Percentiles rank a stretch among this genome's conserved stretches.
These are phyloP conservation scores for Drepana arcuata DNA, from an alignment of 1,140 invertebrate genomes.

Conservation along the genomic window DNA sequence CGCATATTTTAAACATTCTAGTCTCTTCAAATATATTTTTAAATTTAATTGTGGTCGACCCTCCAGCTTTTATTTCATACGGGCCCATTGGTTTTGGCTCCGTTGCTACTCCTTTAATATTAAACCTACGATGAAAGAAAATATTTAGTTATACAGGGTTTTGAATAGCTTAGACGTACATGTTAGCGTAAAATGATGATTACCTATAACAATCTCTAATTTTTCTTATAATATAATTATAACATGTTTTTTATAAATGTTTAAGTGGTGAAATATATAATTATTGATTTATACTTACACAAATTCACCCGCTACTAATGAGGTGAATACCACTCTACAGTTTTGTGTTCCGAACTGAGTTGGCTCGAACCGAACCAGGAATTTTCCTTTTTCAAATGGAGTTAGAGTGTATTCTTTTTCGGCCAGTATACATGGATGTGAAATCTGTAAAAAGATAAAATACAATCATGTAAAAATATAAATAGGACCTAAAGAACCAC, in stretches of 20 bases:
- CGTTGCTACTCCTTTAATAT: constrained; percentile 38
- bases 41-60: constrained; percentile 30
- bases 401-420: constrained; percentile 36
- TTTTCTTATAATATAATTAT: not conserved
- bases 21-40: constrained; percentile 52
- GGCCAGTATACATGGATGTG: constrained; percentile 42
- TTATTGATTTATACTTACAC: constrained; percentile 39
- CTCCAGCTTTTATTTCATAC: constrained; percentile 35
- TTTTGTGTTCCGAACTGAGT: constrained; percentile 37
- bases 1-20: constrained; percentile 37
- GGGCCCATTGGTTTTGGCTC: constrained; percentile 51
- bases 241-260: not conserved
- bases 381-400: constrained; percentile 51
- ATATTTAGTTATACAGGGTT: not conserved
- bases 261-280: not conserved
- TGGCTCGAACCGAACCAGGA: constrained; percentile 47
- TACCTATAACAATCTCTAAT: not conserved
- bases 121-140: constrained; percentile 24
- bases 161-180: not conserved
- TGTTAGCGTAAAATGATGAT: not conserved
- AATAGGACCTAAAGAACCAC: not conserved
- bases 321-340: constrained; percentile 44
- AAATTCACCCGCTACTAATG: constrained; percentile 43
- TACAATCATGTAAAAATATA: not conserved
- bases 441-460: constrained; percentile 23